phyloP scores from a whole-genome alignment of 92 coral and sea anemone genomes.

The Porites rus region DNA sequence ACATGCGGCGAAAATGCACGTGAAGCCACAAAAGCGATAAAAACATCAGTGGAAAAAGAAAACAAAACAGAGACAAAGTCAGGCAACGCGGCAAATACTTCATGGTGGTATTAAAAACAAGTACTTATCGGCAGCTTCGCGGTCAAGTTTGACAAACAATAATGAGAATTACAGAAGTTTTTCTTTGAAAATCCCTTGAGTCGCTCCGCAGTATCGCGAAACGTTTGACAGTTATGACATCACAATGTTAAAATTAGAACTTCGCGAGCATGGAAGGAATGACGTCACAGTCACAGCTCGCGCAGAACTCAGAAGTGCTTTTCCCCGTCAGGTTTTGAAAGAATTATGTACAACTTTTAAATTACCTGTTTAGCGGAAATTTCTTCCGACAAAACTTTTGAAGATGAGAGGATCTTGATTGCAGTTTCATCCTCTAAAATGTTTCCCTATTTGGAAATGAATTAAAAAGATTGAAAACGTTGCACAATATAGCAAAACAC shows the following conservation, averaged over 20 bases:
- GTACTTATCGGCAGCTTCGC: too few relatives aligned
- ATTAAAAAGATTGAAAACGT: too few relatives aligned
- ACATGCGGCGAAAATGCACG: too few relatives aligned
- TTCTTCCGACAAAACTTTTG: slow-evolving; percentile 97
- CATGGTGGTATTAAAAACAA: too few relatives aligned
- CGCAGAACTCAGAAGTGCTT: not conserved
- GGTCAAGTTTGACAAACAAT: not conserved
- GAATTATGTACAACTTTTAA: not conserved
- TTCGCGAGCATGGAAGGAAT: not conserved
- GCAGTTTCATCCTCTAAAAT: slow-evolving; percentile 99
- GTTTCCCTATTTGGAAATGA: slow-evolving; percentile 73
- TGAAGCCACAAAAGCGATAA: too few relatives aligned
- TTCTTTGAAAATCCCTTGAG: not conserved
- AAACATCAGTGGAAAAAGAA: too few relatives aligned
- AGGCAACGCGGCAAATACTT: too few relatives aligned
- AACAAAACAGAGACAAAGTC: too few relatives aligned
- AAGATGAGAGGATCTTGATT: slow-evolving; percentile 93
- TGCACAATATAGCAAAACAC: not conserved
- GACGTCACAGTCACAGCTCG: not conserved
- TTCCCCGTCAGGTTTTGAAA: not conserved
- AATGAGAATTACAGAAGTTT: not conserved
- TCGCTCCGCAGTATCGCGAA: not conserved
- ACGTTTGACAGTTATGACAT: not conserved
- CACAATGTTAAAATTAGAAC: not conserved
- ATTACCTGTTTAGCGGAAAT: slow-evolving; percentile 96